These are phyloP conservation scores for Petrocephalus schoutedeni DNA, from an alignment of 2,797 vertebrate species.

Conservation along the genomic window DNA sequence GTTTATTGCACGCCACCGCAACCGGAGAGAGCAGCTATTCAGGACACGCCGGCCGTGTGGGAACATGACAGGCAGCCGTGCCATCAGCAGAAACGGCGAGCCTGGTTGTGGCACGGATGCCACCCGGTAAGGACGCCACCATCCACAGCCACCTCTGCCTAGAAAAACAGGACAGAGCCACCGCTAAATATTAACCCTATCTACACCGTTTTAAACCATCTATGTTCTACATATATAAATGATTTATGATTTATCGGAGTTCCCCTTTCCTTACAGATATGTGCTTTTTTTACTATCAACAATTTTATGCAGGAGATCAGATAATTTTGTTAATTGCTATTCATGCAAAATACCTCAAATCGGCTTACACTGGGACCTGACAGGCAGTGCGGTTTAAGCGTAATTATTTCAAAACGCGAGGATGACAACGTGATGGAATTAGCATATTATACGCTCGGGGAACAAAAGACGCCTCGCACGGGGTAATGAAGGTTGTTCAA, in stretches of 20 bases:
- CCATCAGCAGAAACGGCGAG: background rate
- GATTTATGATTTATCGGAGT: conserved; percentile 21
- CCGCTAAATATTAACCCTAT: background rate
- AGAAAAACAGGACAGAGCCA: background rate
- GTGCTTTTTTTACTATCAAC: conserved; percentile 29
- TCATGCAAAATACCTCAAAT: conserved; percentile 28
- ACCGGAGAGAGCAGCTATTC: conserved; percentile 11
- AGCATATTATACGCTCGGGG: conserved; percentile 29
- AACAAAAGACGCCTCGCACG: conserved; percentile 28
- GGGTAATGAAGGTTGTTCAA: conserved; percentile 36
- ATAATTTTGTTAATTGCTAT: conserved; percentile 39
- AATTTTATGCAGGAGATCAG: conserved; percentile 39
- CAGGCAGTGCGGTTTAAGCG: conserved; percentile 33
- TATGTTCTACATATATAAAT: conserved; percentile 26
- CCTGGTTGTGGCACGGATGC: background rate
- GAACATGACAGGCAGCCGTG: background rate
- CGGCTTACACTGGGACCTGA: conserved; percentile 19
- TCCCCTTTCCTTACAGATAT: conserved; percentile 14
- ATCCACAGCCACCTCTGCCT: background rate
- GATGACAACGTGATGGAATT: conserved; percentile 27
- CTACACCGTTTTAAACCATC: background rate
- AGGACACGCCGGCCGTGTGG: background rate
- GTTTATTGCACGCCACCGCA: conserved; percentile 6
- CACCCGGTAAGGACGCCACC: background rate
- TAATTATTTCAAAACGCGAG: conserved; percentile 29